These are phyloP conservation scores for Eubasilissa regina DNA, from an alignment of 1,140 invertebrate genomes.

Conservation along the genomic window DNA sequence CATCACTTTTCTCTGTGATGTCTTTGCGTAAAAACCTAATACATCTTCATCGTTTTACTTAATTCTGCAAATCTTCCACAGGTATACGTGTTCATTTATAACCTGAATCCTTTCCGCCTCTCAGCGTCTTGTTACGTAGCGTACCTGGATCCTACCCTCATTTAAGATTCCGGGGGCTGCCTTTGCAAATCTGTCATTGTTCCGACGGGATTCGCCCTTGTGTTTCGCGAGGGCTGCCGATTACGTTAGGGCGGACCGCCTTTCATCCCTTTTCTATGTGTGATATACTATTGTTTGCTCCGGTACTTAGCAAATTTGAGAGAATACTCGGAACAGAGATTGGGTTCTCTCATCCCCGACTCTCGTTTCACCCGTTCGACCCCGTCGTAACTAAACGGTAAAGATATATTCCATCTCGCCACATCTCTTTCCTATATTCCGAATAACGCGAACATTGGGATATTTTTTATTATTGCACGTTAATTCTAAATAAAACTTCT, in stretches of 20 bases:
- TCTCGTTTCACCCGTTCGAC: no score
- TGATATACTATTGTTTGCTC: constrained; percentile 12
- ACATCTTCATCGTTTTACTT: no score
- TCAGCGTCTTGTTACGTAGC: not conserved
- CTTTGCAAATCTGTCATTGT: constrained; percentile 11
- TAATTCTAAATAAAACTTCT: no score
- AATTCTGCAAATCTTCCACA: no score
- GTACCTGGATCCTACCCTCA: constrained; percentile 4
- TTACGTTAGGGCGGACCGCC: not conserved
- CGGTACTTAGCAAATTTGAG: constrained; percentile 7
- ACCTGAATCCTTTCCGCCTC: not conserved
- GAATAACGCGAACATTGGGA: no score
- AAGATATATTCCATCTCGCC: no score
- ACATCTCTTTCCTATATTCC: no score
- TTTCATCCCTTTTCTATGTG: not conserved
- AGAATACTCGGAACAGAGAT: not conserved
- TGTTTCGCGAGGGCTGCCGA: not conserved
- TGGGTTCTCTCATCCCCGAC: not conserved
- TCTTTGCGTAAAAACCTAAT: no score
- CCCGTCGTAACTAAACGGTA: no score
- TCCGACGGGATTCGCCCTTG: not conserved
- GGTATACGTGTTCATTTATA: constrained; percentile 12
- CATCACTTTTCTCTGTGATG: no score
- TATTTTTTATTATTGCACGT: no score
- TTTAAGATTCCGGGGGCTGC: not conserved